Evolutionary conservation across 2,888 invertebrate species (phyloP), one percentile per base, ranked within the genome.

Genomic region (Drosophila nigricruria): DNA sequence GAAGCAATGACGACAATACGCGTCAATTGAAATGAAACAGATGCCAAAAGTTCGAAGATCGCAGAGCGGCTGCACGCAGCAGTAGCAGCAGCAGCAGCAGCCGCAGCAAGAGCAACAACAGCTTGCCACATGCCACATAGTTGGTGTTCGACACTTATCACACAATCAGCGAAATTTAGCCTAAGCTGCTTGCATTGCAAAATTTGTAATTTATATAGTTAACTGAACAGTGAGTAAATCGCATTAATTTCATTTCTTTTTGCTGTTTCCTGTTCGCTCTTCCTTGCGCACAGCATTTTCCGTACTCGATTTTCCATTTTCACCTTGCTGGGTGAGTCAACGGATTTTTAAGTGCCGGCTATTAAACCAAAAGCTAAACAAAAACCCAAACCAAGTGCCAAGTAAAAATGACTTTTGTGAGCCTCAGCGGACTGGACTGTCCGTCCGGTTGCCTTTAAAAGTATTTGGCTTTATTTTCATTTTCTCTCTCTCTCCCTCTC

Each of bases 11-110:
- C 82, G 91, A 91, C 90, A 91, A 81, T 82, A 78, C 72, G 83
- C 77, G 90, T 71, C 79, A 82, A 87, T 70, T 83, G 91, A 91
- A 66, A 89, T 56, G 79, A 91, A 91, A 82, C 91, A 91, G 91
- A 91, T 84, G 88, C 82, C 76, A 38, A 38, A 64, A 79, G 61
- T 40, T 67, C 68, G 67, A 53, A 64, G 65, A 72, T 62, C 40
- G 40, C 58, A 27, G 42, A 43, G 38, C 25, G 47, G 30, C 40
- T 27, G 54, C 56, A 30, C 42, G 27, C 52, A 20, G 50, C 50
- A 34, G n/a, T 5, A 9, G 20, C 20, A 20, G n/a, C 34, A 16
- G 52, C 12, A 9, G 5, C 34, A 14, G 14, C 16, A 8, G 50
- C 38, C 5, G 52, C 12, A 1, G 30, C 32, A 20, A 10, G 27